Evolutionary conservation across 2,797 vertebrate genomes (phyloP), one percentile per base, ranked within the genome.

Genomic region (Echiichthys vipera): DNA sequence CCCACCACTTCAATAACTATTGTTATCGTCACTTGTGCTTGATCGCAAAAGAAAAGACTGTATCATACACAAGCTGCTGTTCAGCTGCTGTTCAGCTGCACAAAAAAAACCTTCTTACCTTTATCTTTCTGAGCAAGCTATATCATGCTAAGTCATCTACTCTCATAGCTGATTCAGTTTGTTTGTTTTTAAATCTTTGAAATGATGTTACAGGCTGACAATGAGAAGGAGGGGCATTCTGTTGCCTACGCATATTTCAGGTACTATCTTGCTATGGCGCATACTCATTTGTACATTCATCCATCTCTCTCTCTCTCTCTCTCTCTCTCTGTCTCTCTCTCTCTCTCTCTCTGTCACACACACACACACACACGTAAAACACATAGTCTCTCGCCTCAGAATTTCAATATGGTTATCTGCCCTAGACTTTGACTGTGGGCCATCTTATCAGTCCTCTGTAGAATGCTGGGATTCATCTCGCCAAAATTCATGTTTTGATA

Each of bases 361-460:
- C 47, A 43, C 7, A 54, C 42, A 75, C 42, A 50, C 39, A 55
- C 36, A 53, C 36, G 15, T 4, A 29, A n/a, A 24, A 46, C 50
- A 74, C 22, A 54, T 61, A 18, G 18, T 42, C 47, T 57, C 24
- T 30, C 45, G 53, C 58, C 22, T 63, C 70, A 83, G 62, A 73
- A 70, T 81, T 68, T 83, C 71, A 73, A 27, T 62, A 65, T 81
- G 77, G 66, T 67, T 77, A 83, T 82, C 70, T 78, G 55, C 42
- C 49, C 53, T 24, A 63, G 78, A 77, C 66, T 68, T 80, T 88
- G 81, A 81, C 70, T 77, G 62, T 54, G 43, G 65, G 85, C 79
- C 78, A 79, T 76, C 77, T 89, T 84, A 89, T 86, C 88, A 83
- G 83, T 69, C 36, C 55, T 74, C 39, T 22, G 62, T 87, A 84